A percentile compares a stretch with the other conserved stretches of the same genome.
These are phyloP conservation scores for Etheostoma nigrum DNA, from an alignment of 2,797 vertebrate species.

Conservation along the genomic window DNA sequence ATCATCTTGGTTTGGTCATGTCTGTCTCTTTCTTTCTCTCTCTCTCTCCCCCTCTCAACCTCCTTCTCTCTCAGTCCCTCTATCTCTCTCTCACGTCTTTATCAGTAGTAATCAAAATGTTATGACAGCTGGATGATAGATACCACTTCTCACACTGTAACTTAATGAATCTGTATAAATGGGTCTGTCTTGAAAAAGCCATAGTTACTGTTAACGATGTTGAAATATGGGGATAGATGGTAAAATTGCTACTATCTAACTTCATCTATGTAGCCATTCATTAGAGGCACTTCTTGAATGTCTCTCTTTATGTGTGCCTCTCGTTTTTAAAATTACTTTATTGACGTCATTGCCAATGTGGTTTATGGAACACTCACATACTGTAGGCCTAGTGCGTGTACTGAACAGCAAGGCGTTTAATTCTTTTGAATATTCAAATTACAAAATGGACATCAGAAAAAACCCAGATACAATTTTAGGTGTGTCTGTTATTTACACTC, in stretches of 20 bases:
- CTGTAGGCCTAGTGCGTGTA: neutral
- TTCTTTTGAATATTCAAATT: neutral
- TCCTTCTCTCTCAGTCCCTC: neutral
- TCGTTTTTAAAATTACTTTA: conserved; percentile 7
- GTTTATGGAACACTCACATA: neutral
- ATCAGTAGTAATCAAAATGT: conserved; percentile 57
- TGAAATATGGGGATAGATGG: conserved; percentile 31
- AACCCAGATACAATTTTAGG: neutral
- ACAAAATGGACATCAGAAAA: neutral
- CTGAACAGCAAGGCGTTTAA: neutral
- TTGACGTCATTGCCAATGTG: neutral
- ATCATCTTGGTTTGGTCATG: conserved; percentile 54
- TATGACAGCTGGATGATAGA: conserved; percentile 57
- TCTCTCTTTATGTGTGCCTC: neutral
- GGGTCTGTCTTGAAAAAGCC: conserved; percentile 12
- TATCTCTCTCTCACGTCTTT: conserved; percentile 38
- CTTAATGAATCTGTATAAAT: conserved; percentile 32
- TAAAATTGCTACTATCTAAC: conserved; percentile 10
- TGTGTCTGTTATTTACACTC: neutral
- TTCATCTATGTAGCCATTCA: conserved; percentile 27
- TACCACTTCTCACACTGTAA: conserved; percentile 38
- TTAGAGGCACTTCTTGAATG: conserved; percentile 12
- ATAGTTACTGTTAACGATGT: conserved; percentile 2
- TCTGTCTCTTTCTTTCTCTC: neutral
- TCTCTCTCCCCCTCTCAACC: neutral